A percentile compares a stretch with the other conserved stretches of the same genome.
phyloP scores from a whole-genome alignment of 2,888 invertebrate species.

The Brachyopa scutellaris region DNA sequence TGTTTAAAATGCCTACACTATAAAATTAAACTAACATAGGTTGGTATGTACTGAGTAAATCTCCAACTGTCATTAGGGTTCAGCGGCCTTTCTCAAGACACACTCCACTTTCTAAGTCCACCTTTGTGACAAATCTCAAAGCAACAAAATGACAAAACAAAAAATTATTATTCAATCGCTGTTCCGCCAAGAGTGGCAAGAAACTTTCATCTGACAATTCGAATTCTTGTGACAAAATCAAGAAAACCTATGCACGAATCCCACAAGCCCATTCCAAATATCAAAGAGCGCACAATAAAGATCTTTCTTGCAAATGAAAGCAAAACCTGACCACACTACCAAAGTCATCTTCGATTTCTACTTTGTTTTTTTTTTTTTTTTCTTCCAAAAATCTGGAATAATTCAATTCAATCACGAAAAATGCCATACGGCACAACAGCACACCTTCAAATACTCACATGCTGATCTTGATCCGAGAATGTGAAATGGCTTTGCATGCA shows the following conservation, averaged over 20 bases:
- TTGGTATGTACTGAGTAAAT: too few species aligned
- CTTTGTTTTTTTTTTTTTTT: constrained; percentile 33
- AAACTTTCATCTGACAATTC: constrained; percentile 66
- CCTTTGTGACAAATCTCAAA: constrained; percentile 57
- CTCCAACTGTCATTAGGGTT: constrained; percentile 28
- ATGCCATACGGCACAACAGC: constrained; percentile 20
- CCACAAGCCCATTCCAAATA: constrained; percentile 42
- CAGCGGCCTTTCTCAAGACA: constrained; percentile 47
- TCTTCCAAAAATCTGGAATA: constrained; percentile 49
- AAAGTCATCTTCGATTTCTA: constrained; percentile 69
- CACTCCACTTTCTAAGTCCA: constrained; percentile 68
- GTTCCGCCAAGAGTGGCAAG: constrained; percentile 45
- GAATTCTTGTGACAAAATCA: constrained; percentile 59
- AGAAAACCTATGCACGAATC: constrained; percentile 57
- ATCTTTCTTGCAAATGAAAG: constrained; percentile 66
- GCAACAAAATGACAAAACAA: constrained; percentile 34
- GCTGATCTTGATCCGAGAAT: constrained; percentile 80
- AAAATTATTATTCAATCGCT: constrained; percentile 65
- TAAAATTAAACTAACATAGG: constrained; percentile 10
- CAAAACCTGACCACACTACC: constrained; percentile 69
- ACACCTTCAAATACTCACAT: constrained; percentile 76
- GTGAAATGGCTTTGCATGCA: constrained; percentile 88
- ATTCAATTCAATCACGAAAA: constrained; percentile 46
- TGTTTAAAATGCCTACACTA: too few species aligned
- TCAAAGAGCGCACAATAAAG: constrained; percentile 47